Evolutionary conservation across 1,140 invertebrate species (phyloP).

Genomic region (Nasonia giraulti): DNA sequence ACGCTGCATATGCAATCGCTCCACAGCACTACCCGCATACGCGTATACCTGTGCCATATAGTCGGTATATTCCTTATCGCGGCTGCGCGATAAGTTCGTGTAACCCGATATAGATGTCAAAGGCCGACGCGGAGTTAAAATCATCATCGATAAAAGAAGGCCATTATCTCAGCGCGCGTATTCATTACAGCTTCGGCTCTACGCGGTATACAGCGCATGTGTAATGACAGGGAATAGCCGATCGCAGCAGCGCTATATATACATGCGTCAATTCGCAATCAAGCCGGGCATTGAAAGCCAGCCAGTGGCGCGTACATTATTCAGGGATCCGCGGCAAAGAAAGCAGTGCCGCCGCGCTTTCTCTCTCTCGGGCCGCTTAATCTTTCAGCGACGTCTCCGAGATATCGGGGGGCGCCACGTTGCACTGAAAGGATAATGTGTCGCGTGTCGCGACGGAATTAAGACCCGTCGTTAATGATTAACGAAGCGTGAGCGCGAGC

Average conservation of each 20-base stretch:
- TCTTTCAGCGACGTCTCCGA: not conserved
- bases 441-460: not conserved
- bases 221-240: not conserved
- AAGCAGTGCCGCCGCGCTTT: not conserved
- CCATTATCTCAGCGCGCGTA: too few species aligned
- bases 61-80: too few species aligned
- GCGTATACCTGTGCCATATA: too few species aligned
- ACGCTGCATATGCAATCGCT: too few species aligned
- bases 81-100: too few species aligned
- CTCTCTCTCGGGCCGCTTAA: not conserved
- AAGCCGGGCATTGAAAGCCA: not conserved
- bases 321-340: not conserved
- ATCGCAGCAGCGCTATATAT: not conserved
- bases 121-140: too few species aligned
- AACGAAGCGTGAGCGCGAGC: not conserved
- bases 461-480: not conserved
- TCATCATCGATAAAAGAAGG: too few species aligned
- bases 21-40: too few species aligned
- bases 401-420: not conserved
- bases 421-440: not conserved
- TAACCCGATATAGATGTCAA: too few species aligned
- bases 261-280: not conserved
- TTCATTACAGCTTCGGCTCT: too few species aligned
- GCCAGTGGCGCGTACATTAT: not conserved
- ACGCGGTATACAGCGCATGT: not conserved